Evolutionary conservation across 2,797 vertebrate species (phyloP), one percentile per base, ranked within the genome.

Genomic region (Hapalemur alaotrensis): DNA sequence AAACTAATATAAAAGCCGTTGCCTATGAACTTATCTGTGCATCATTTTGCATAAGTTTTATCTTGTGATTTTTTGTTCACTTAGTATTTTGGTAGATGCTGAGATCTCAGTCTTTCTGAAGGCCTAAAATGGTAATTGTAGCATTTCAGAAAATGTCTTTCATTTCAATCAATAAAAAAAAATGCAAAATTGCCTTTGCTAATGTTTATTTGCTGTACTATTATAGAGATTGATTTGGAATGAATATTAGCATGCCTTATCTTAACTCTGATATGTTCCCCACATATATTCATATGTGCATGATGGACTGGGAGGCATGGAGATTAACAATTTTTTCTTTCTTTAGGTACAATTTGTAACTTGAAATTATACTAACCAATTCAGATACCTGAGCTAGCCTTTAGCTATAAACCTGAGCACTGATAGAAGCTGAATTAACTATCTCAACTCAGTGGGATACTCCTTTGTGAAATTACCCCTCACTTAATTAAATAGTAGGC

Each of bases 141-240:
- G 75, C 41, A 80, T 91, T 93, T 97, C 87, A 72, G n/a, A 91
- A 96, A 80, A 76, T 30, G 30, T 88, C 48, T 96, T 96, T 95
- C 67, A 52, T 97, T 96, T 93, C 17, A 46, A 15, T 88, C 73
- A 97, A 90, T 97, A 79, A 95, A 95, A 92, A 85, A 83, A 35
- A 38, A 75, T 88, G 4, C 8, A 81, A 57, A 96, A 75, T 67
- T 95, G 35, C 41, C 61, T 91, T 87, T 89, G 35, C 23, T 72
- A 18, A 30, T 91, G 28, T 90, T 94, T 81, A 28, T 82, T 95
- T 63, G 25, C 35, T 82, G 0, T 94, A 8, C n/a, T 89, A 63
- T 50, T 69, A 23, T 28, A 41, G 54, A 10, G 46, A 92, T 54
- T 95, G 48, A 63, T 78, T 91, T 93, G 15, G 54, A 95, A 54